Evolutionary conservation across 1,140 invertebrate genomes (phyloP), one percentile per base, ranked within the genome.

Genomic region (Epicauta chinensis): DNA sequence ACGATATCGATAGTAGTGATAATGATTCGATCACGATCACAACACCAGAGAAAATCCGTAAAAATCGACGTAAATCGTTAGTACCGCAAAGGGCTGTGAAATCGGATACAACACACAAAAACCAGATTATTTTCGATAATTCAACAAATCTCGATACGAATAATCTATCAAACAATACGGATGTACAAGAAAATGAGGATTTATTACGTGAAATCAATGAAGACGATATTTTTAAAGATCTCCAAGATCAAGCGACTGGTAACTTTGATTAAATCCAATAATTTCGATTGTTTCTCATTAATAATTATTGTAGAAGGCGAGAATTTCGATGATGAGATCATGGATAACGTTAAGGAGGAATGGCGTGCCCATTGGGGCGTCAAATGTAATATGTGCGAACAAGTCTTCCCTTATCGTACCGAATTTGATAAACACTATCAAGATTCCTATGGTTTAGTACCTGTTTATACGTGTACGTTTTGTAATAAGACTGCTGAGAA

Each of bases 401-500:
- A 60, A 48, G 54, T 67, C 7, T 63, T 63, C 47, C 49, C 62
- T 7, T 56, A 40, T 29, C 53, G 54, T 45, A 44, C 51, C n/a
- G 55, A 60, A 39, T 60, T 60, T 55, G 68, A 70, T 56, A 59
- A 53, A 30, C 70, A 71, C 54, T 71, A 71, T 52, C 23, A 49
- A 11, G 45, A 39, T 13, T 58, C 42, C 29, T 68, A 71, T 52
- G 65, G 59, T 31, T 50, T 53, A 39, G 55, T 41, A 35, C 67
- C 70, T 0, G 60, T 70, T 29, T 71, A 71, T 51, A 69, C 65
- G 11, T 71, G 70, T 51, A 63, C 64, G 2, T 70, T 61, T 59
- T 71, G 70, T 51, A 65, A 70, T 54, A 71, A 69, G 43, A 60
- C 66, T 16, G 59, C 65, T 42, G 63, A 65, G 16, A 69, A 70